Percentiles rank a stretch among this genome's conserved stretches.
Evolutionary conservation across 2,888 invertebrate species (phyloP).

Genomic region (Theristus sp.): DNA sequence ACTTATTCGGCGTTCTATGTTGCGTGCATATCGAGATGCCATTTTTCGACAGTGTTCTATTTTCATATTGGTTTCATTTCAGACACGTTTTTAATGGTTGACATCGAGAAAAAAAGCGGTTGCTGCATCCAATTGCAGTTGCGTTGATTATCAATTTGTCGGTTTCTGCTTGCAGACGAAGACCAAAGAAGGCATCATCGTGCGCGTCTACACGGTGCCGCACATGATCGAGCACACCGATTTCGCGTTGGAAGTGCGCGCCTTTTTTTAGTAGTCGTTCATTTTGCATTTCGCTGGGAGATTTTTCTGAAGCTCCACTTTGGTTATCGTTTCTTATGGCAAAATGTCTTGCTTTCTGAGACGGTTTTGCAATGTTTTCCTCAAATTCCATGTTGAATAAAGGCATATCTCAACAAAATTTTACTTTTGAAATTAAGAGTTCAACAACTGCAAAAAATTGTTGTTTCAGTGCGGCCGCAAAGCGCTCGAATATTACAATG

Average conservation of each 20-base stretch:
- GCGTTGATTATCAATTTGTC: conserved; percentile 4
- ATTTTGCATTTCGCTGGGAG: too few relatives aligned
- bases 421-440: neutral
- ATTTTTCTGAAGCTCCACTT: too few relatives aligned
- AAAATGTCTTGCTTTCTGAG: conserved; percentile 3
- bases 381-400: too few relatives aligned
- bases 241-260: conserved; percentile 54
- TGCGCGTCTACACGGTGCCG: conserved; percentile 46
- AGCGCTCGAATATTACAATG: conserved; percentile 76
- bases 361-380: conserved; percentile 3
- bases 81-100: too few relatives aligned
- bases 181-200: conserved; percentile 47
- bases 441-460: neutral
- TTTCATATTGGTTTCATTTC: too few relatives aligned
- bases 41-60: too few relatives aligned
- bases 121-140: conserved; percentile 2
- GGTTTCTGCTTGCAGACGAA: conserved; percentile 10
- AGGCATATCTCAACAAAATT: too few relatives aligned
- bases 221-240: conserved; percentile 65
- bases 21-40: too few relatives aligned
- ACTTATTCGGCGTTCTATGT: too few relatives aligned
- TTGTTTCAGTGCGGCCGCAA: conserved; percentile 46
- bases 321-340: too few relatives aligned
- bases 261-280: too few relatives aligned
- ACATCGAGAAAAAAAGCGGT: neutral